Conservation (phyloP, 2,888 invertebrate genomes). For the Campopleginae sp. region DNA sequence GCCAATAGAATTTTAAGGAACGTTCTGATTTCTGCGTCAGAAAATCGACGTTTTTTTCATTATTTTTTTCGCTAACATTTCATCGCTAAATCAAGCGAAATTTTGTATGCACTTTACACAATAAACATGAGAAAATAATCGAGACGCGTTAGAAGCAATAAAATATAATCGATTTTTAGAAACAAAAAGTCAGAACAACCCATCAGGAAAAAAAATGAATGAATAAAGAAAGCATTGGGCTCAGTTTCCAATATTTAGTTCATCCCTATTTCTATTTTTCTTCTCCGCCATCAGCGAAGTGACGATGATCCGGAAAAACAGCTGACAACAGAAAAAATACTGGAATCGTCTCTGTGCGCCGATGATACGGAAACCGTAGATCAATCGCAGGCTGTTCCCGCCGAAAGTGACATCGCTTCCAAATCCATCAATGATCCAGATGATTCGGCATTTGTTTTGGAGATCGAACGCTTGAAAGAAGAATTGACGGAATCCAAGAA, state of each 20-base stretch:
- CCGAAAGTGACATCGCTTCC: neutral
- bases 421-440: neutral
- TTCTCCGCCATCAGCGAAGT: constrained; percentile 13
- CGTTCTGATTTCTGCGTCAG: too few species aligned
- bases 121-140: too few species aligned
- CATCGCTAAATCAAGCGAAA: too few species aligned
- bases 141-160: too few species aligned
- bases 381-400: neutral
- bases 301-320: neutral
- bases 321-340: too few species aligned
- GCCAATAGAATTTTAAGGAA: neutral
- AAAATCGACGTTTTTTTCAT: too few species aligned
- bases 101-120: too few species aligned
- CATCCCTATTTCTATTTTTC: neutral
- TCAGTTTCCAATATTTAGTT: neutral
- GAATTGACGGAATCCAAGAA: constrained; percentile 18
- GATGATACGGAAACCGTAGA: neutral
- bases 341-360: neutral
- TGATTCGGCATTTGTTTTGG: constrained; percentile 5
- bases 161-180: too few species aligned
- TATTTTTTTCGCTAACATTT: too few species aligned
- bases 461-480: constrained; percentile 11
- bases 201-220: too few species aligned
- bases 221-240: neutral
- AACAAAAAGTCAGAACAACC: too few species aligned